Conservation (phyloP, 2,113 vertebrate species). For the Stegostoma tigrinum region DNA sequence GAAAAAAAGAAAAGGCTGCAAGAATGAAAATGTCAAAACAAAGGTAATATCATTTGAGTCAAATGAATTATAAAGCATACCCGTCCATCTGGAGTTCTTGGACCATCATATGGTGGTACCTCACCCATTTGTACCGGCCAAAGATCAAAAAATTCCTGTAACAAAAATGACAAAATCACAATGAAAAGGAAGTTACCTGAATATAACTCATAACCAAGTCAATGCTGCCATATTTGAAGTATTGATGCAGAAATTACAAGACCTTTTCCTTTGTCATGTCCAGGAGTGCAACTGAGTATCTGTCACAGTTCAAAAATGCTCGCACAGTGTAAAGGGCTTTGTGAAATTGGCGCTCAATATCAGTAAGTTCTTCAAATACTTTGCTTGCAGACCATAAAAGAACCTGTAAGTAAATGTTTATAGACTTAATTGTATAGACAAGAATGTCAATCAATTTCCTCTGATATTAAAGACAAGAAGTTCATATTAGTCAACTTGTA, state of each 20-base stretch:
- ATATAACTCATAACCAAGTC: not conserved
- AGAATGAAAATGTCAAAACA: not conserved
- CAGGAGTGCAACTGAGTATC: conserved; percentile 68
- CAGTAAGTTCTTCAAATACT: conserved; percentile 70
- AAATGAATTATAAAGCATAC: conserved; percentile 46
- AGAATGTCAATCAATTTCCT: not conserved
- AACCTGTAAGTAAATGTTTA: conserved; percentile 48
- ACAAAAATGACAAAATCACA: not conserved
- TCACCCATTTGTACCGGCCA: conserved; percentile 70
- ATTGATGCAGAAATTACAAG: not conserved
- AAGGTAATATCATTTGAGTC: not conserved
- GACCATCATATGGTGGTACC: conserved; percentile 61
- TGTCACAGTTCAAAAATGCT: conserved; percentile 69
- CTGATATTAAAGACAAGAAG: not conserved
- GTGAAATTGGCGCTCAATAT: conserved; percentile 72
- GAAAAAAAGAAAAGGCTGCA: not conserved
- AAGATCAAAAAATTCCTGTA: conserved; percentile 67
- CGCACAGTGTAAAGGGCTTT: conserved; percentile 69
- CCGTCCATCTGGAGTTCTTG: conserved; percentile 69
- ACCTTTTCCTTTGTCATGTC: conserved; percentile 76
- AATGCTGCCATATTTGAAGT: not conserved
- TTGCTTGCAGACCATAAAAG: conserved; percentile 73
- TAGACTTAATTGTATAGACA: not conserved
- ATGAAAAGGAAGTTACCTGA: not conserved
- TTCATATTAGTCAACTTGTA: no score